A percentile compares a stretch with the other conserved stretches of the same genome.
Conservation (phyloP, 2,888 invertebrate species). For the Xanthia icteritia region DNA sequence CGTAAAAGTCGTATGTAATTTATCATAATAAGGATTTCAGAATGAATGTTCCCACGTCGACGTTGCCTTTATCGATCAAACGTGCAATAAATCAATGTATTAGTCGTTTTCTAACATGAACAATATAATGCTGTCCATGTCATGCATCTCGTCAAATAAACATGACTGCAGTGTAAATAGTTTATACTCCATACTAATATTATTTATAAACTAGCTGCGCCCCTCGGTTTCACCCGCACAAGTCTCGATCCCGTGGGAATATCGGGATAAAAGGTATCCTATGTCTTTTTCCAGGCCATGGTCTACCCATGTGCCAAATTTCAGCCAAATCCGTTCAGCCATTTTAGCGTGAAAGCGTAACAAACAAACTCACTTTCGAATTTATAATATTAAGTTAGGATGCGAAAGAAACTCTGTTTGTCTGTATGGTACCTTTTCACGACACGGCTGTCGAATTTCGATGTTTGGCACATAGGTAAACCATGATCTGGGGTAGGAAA, state of each 20-base stretch:
- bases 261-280: too few species aligned
- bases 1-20: background rate
- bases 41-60: constrained; percentile 26
- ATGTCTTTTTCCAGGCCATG: too few species aligned
- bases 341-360: too few species aligned
- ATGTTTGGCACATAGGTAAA: background rate
- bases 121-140: constrained; percentile 22
- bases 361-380: too few species aligned
- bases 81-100: constrained; percentile 19
- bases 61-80: constrained; percentile 12
- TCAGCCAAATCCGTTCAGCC: too few species aligned
- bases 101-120: background rate
- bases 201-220: too few species aligned
- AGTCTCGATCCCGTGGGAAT: too few species aligned
- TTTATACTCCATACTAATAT: background rate
- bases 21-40: background rate
- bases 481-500: background rate
- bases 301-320: too few species aligned
- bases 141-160: constrained; percentile 18
- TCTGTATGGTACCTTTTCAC: background rate
- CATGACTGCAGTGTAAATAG: constrained; percentile 23
- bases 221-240: too few species aligned
- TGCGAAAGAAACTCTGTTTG: background rate
- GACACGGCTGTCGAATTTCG: background rate
- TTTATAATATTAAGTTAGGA: too few species aligned